Evolutionary conservation across 2,888 invertebrate genomes (phyloP).

Genomic region (Nemoura dubitans): DNA sequence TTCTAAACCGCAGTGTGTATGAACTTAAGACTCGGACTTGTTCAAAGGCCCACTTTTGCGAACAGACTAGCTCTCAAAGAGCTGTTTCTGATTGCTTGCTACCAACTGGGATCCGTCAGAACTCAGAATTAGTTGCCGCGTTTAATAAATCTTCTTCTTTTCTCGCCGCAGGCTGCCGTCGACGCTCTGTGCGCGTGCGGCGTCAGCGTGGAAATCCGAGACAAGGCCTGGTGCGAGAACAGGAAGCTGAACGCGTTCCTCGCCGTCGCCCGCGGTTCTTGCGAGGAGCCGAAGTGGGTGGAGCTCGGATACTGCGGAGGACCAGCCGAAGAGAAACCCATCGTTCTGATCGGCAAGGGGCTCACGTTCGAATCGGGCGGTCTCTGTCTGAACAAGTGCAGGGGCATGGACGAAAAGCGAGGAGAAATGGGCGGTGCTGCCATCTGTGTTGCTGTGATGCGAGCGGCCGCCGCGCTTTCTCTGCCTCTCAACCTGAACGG

Average conservation of each 20-base stretch:
- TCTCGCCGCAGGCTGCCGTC: conserved; percentile 57
- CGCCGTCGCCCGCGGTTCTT: conserved; percentile 65
- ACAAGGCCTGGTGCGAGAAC: conserved; percentile 69
- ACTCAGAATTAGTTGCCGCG: too few species aligned
- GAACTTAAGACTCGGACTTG: too few species aligned
- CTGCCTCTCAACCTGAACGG: conserved; percentile 69
- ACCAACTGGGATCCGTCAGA: too few species aligned
- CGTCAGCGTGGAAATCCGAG: conserved; percentile 64
- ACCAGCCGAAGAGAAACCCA: conserved; percentile 60
- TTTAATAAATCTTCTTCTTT: too few species aligned
- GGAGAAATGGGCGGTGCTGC: conserved; percentile 80
- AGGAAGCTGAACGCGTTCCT: conserved; percentile 75
- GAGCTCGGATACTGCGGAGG: conserved; percentile 66
- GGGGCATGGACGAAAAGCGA: conserved; percentile 74
- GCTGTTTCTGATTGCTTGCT: conserved; percentile 57
- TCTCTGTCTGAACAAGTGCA: conserved; percentile 56
- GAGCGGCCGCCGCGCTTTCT: conserved; percentile 66
- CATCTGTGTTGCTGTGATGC: conserved; percentile 67
- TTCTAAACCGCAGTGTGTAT: too few species aligned
- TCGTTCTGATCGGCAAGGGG: conserved; percentile 67
- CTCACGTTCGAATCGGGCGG: conserved; percentile 31
- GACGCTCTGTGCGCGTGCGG: conserved; percentile 59
- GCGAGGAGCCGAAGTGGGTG: conserved; percentile 64
- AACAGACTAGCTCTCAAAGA: too few species aligned
- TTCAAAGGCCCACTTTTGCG: too few species aligned